Base-by-base conservation (phyloP, 2,797 vertebrate genomes). In the Sebastes trivittatus region DNA sequence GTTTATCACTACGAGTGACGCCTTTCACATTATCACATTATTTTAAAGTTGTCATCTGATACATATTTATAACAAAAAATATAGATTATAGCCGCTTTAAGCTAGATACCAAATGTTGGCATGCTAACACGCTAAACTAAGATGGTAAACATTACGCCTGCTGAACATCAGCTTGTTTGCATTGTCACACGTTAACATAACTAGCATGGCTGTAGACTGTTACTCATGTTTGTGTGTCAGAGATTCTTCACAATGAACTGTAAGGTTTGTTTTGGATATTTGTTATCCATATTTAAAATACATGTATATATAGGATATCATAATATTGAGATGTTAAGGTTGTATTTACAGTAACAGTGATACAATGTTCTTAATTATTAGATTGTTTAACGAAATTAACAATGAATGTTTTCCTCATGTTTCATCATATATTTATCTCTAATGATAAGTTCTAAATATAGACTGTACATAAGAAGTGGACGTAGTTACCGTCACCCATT, bases 401-500 rank as follows among this genome's bases (percentile, higher is more conserved):
- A 23, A 61, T 64, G 3, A 7, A 36, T 29, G 56, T 25, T 59
- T 38, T 46, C 9, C 7, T 46, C 0, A 7, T 58, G 54, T 61
- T 36, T 75, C 36, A 74, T 70, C 30, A 38, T n/a, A 61, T n/a
- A 32, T 8, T 23, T 61, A 58, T 62, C 13, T 6, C 66, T 61
- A 65, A 72, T 13, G 2, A 8, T 42, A 38, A 42, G 38, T 7
- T 42, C 38, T 42, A 0, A 42, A 42, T 0, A 7, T 42, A 42
- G 38, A 42, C 2, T 14, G 38, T 42, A 16, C 0, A 42, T 42
- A 3, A 42, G 38, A 42, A 42, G 38, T 42, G 1, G 38, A 42
- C 2, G 0, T 7, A 42, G 38, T 42, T 0, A 16, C 38, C 0
- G 1, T 16, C 38, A 42, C 14, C 14, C 38, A 42, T 42, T 42